A percentile compares a stretch with the other conserved stretches of the same genome.
Conservation (phyloP, 2,797 vertebrate genomes). For the Hypotaenidia philippensis region DNA sequence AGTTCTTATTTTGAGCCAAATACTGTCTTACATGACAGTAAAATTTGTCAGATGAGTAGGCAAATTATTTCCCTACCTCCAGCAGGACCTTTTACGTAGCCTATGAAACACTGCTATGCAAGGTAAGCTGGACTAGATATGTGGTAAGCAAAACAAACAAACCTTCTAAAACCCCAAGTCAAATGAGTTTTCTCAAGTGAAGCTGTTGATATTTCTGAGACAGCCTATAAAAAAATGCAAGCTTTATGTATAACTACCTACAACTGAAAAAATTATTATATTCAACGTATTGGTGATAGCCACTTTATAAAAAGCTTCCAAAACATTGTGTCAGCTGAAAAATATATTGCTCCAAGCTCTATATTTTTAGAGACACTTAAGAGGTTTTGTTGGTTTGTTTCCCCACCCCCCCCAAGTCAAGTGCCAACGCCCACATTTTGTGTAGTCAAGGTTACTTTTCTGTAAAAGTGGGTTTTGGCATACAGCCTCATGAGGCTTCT, state of each 20-base stretch:
- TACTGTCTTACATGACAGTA: background rate
- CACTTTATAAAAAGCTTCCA: background rate
- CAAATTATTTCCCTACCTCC: background rate
- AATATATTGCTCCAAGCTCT: background rate
- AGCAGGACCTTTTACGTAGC: background rate
- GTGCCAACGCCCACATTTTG: background rate
- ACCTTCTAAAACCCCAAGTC: background rate
- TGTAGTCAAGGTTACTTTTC: background rate
- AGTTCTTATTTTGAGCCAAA: background rate
- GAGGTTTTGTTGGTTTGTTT: background rate
- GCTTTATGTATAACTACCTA: background rate
- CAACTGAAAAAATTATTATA: background rate
- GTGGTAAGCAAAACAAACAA: background rate
- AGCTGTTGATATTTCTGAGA: background rate
- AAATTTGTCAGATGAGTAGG: background rate
- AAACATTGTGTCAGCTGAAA: background rate
- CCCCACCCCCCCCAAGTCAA: rapidly evolving
- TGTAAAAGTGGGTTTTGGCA: background rate
- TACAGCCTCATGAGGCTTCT: background rate
- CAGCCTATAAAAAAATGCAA: background rate
- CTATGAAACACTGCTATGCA: background rate
- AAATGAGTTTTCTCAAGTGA: background rate
- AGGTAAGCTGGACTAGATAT: background rate
- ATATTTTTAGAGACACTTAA: background rate
- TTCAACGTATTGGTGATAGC: background rate